Evolutionary conservation across 2,888 invertebrate species (phyloP).

Genomic region (Ryuthela nishihirai): DNA sequence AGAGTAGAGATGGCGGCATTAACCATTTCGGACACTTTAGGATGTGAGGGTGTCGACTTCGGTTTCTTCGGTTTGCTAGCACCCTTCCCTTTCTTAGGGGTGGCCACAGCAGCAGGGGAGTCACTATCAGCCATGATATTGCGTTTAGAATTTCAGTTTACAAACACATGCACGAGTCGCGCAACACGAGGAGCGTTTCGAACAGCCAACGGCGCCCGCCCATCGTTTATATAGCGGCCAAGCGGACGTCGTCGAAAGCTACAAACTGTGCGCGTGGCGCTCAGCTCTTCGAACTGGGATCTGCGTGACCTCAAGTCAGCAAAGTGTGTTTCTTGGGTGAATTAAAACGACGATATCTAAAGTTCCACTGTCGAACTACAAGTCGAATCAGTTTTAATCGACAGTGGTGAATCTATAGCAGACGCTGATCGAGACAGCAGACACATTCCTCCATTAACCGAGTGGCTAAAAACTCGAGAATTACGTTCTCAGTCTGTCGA

Average conservation of each 20-base stretch:
- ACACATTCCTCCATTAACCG: neutral
- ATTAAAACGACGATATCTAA: slow-evolving; percentile 9
- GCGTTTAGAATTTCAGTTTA: no score
- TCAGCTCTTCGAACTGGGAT: slow-evolving; percentile 9
- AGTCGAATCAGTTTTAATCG: neutral
- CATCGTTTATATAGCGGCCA: slow-evolving; percentile 9
- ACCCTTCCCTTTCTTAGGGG: slow-evolving; percentile 17
- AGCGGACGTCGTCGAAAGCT: slow-evolving; percentile 37
- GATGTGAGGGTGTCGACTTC: slow-evolving; percentile 56
- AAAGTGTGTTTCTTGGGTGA: slow-evolving; percentile 30
- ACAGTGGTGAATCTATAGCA: slow-evolving; percentile 4
- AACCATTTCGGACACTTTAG: slow-evolving; percentile 59
- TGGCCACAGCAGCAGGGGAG: neutral
- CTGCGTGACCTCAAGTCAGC: slow-evolving; percentile 8
- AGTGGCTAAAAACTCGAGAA: slow-evolving; percentile 3
- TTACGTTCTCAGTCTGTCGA: neutral
- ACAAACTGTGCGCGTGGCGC: slow-evolving; percentile 18
- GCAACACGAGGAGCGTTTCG: no score
- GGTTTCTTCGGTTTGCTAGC: slow-evolving; percentile 26
- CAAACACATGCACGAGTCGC: no score
- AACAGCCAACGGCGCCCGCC: no score
- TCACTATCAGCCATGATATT: no score
- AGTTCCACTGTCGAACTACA: neutral
- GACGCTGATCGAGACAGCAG: neutral
- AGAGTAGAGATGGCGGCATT: slow-evolving; percentile 53